phyloP scores from a whole-genome alignment of 2,888 invertebrate genomes.

The Aleiodes testaceus region DNA sequence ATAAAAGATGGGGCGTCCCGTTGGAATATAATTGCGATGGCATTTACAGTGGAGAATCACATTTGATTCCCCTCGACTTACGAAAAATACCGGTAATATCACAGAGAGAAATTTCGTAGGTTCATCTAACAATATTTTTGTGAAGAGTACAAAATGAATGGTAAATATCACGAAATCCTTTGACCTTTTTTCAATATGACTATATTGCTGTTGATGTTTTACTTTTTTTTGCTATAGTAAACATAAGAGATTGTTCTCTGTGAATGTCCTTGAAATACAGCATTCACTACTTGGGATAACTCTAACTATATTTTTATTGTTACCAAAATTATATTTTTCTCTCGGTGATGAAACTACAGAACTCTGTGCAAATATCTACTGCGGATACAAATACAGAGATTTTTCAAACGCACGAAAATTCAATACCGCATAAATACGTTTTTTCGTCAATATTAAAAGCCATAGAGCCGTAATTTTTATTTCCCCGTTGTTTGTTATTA shows the following conservation, averaged over 20 bases:
- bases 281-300: too few species aligned
- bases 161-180: too few species aligned
- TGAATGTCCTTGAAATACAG: too few species aligned
- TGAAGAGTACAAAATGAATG: too few species aligned
- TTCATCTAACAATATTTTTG: too few species aligned
- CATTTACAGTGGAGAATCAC: conserved; percentile 11
- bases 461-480: not conserved
- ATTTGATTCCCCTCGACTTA: conserved; percentile 1
- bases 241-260: too few species aligned
- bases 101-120: too few species aligned
- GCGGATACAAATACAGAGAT: not conserved
- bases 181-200: too few species aligned
- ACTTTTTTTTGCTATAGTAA: too few species aligned
- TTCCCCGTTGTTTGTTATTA: not conserved
- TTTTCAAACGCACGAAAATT: not conserved
- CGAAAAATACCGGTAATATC: conserved; percentile 8
- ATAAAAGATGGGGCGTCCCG: conserved; percentile 2
- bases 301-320: too few species aligned
- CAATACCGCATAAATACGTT: not conserved
- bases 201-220: too few species aligned
- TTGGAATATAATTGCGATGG: conserved; percentile 22
- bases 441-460: not conserved
- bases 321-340: too few species aligned
- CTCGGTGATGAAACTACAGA: not conserved
- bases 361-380: not conserved